phyloP scores from a whole-genome alignment of 2,888 invertebrate species.

The Dioctria linearis region DNA sequence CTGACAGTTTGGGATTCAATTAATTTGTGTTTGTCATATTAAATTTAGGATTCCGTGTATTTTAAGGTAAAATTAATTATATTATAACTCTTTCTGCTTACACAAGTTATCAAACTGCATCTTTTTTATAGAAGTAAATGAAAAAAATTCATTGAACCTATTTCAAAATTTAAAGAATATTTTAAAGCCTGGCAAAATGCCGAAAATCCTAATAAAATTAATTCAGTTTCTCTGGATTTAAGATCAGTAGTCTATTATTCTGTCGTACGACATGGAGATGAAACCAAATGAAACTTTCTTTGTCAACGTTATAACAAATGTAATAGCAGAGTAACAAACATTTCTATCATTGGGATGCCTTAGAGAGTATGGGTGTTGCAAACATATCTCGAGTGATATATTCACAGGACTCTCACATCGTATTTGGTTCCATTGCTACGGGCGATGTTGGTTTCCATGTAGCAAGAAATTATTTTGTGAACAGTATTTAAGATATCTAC shows the following conservation, averaged over 20 bases:
- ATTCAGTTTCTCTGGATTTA: conserved; percentile 81
- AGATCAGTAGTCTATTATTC: conserved; percentile 82
- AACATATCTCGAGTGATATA: conserved; percentile 76
- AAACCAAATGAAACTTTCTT: conserved; percentile 82
- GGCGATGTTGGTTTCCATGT: conserved; percentile 80
- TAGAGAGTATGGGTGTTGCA: conserved; percentile 66
- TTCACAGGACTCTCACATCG: conserved; percentile 77
- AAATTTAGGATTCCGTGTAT: too few species aligned
- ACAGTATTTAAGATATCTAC: conserved; percentile 76
- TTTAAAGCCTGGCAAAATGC: conserved; percentile 76
- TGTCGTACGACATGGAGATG: conserved; percentile 78
- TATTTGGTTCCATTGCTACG: conserved; percentile 77
- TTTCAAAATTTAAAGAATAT: conserved; percentile 75
- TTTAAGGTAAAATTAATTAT: too few species aligned
- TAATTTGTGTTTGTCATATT: too few species aligned
- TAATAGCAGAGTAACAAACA: conserved; percentile 78
- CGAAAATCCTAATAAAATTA: conserved; percentile 73
- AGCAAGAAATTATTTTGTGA: conserved; percentile 80
- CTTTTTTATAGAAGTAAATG: conserved; percentile 75
- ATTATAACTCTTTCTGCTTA: too few species aligned
- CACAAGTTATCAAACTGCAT: too few species aligned
- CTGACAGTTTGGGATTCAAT: too few species aligned
- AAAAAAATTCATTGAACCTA: conserved; percentile 75
- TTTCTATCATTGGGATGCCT: conserved; percentile 82
- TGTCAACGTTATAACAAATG: conserved; percentile 79